Evolutionary conservation across 1,140 invertebrate genomes (phyloP).

Genomic region (Drosophila fuyamai): DNA sequence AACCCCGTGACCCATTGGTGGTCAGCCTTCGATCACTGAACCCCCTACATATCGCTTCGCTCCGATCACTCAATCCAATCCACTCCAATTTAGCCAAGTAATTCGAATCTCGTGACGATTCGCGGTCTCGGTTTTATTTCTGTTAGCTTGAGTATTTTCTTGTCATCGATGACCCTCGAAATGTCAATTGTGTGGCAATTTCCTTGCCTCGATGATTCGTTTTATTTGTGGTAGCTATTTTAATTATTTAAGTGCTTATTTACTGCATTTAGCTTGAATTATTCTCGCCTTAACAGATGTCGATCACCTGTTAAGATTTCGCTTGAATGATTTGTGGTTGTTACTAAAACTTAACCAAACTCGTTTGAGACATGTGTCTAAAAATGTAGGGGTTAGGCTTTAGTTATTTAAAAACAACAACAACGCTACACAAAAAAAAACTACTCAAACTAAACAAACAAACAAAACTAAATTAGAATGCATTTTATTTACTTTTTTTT

Average conservation of each 20-base stretch:
- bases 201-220: slow-evolving; percentile 14
- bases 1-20: slow-evolving; percentile 43
- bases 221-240: slow-evolving; percentile 20
- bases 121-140: slow-evolving; percentile 23
- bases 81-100: slow-evolving; percentile 30
- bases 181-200: slow-evolving; percentile 47
- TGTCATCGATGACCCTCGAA: slow-evolving; percentile 52
- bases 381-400: background rate
- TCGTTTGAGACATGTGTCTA: slow-evolving; percentile 35
- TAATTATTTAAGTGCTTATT: slow-evolving; percentile 48
- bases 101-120: slow-evolving; percentile 33
- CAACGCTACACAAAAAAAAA: background rate
- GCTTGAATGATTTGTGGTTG: slow-evolving; percentile 35
- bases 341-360: slow-evolving; percentile 20
- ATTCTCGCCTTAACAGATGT: slow-evolving; percentile 38
- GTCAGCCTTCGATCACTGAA: slow-evolving; percentile 30
- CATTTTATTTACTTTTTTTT: too few relatives aligned
- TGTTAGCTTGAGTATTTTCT: slow-evolving; percentile 38
- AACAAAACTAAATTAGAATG: too few relatives aligned
- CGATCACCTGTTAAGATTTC: slow-evolving; percentile 36
- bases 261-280: slow-evolving; percentile 38
- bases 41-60: background rate
- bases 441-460: too few relatives aligned
- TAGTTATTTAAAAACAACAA: background rate
- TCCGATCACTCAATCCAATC: slow-evolving; percentile 17